Percentiles rank a stretch among this genome's conserved stretches.
Evolutionary conservation across 2,113 vertebrate species (phyloP).

Genomic region (Piaya cayana): DNA sequence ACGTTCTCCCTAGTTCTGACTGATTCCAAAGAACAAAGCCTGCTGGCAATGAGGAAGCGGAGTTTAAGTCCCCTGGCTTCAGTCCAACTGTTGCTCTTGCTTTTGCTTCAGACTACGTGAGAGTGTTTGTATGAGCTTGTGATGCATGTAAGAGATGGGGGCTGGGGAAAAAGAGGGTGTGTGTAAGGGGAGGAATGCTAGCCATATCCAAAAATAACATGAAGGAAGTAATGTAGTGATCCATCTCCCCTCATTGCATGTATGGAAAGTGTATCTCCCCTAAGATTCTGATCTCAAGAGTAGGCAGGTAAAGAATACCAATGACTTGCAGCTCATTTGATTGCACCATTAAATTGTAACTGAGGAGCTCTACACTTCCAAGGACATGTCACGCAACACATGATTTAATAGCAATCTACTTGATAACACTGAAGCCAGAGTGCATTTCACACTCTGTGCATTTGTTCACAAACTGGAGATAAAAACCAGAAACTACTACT

Average conservation of each 20-base stretch:
- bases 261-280: not conserved
- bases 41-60: slow-evolving; percentile 51
- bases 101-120: slow-evolving; percentile 36
- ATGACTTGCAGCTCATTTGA: not conserved
- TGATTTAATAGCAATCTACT: not conserved
- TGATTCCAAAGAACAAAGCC: slow-evolving; percentile 71
- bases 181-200: slow-evolving; percentile 72
- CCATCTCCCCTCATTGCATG: not conserved
- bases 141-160: slow-evolving; percentile 19
- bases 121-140: slow-evolving; percentile 55
- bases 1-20: slow-evolving; percentile 27
- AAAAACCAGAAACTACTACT: not conserved
- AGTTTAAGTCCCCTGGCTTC: slow-evolving; percentile 60
- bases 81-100: slow-evolving; percentile 51
- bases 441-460: not conserved
- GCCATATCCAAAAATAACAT: slow-evolving; percentile 74
- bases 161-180: slow-evolving; percentile 72
- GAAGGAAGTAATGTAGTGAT: not conserved
- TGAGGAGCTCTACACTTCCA: not conserved
- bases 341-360: not conserved
- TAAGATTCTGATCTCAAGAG: not conserved
- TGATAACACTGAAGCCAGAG: not conserved
- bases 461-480: not conserved
- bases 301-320: not conserved
- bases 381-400: not conserved